These are phyloP conservation scores for Genyomyrus donnyi DNA, from an alignment of 2,113 vertebrate species.

Conservation along the genomic window DNA sequence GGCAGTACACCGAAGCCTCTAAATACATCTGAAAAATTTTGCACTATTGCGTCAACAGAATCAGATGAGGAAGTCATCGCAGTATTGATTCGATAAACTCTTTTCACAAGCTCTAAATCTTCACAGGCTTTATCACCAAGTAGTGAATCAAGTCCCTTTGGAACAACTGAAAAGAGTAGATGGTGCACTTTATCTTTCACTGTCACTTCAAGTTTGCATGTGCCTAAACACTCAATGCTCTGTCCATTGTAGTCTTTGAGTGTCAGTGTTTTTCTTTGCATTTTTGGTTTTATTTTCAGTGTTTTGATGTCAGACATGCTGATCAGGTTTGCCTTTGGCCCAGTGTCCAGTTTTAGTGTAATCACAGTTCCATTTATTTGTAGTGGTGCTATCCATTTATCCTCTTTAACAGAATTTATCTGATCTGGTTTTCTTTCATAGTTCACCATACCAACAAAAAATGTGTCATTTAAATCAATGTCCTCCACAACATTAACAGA, in stretches of 20 bases:
- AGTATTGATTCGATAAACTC: background rate
- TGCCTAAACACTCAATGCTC: background rate
- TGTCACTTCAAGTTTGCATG: background rate
- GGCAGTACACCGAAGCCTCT: background rate
- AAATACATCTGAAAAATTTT: too few relatives aligned
- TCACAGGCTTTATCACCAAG: background rate
- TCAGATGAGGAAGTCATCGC: background rate
- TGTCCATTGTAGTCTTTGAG: slow-evolving; percentile 9
- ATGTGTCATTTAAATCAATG: background rate
- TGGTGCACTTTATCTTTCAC: background rate
- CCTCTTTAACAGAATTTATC: background rate
- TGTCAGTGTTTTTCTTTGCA: background rate
- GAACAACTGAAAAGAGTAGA: background rate
- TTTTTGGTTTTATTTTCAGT: background rate
- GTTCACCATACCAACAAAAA: too few relatives aligned
- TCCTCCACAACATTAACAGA: background rate
- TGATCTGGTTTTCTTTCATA: too few relatives aligned
- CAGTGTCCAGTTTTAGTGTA: slow-evolving; percentile 6
- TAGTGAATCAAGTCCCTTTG: background rate
- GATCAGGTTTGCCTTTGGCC: slow-evolving; percentile 11
- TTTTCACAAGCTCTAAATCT: background rate
- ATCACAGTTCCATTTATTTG: background rate
- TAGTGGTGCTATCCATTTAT: background rate
- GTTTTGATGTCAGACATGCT: background rate
- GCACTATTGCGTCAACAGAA: too few relatives aligned